phyloP scores from a whole-genome alignment of 2,797 vertebrate genomes.

The Chelmon rostratus region DNA sequence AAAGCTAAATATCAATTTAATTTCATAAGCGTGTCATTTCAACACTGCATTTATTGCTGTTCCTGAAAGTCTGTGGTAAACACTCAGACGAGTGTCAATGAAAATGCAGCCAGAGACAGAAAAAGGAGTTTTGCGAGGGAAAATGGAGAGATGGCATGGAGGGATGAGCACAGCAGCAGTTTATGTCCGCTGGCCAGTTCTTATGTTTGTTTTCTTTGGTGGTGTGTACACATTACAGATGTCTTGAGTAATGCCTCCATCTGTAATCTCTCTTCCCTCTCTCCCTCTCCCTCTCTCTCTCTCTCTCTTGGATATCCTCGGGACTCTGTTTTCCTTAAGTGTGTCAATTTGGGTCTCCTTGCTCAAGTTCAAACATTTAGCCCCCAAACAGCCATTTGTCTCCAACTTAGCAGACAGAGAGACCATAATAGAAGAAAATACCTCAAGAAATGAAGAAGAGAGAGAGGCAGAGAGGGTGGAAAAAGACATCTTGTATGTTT shows the following conservation, averaged over 20 bases:
- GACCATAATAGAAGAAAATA: conserved; percentile 78
- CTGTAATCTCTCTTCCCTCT: conserved; percentile 78
- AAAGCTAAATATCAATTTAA: not conserved
- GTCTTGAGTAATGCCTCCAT: conserved; percentile 84
- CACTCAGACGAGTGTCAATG: conserved; percentile 36
- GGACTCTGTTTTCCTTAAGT: conserved; percentile 83
- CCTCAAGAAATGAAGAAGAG: conserved; percentile 76
- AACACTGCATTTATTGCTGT: not conserved
- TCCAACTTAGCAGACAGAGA: conserved; percentile 76
- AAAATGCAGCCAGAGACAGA: conserved; percentile 29
- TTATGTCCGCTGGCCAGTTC: conserved; percentile 75
- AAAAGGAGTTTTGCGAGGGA: conserved; percentile 24
- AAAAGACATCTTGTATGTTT: conserved; percentile 79
- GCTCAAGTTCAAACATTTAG: conserved; percentile 87
- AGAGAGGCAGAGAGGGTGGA: conserved; percentile 21
- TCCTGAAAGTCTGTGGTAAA: conserved; percentile 39
- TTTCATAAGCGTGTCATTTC: not conserved
- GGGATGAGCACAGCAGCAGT: conserved; percentile 56
- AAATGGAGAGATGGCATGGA: conserved; percentile 33
- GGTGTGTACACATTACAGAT: conserved; percentile 85
- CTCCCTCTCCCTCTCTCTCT: conserved; percentile 52
- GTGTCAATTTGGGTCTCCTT: conserved; percentile 85
- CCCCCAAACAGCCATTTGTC: conserved; percentile 82
- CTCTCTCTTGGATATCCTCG: conserved; percentile 67
- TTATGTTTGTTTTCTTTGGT: conserved; percentile 79